phyloP scores from a whole-genome alignment of 1,140 invertebrate species.

The Bilobella aurantiaca region DNA sequence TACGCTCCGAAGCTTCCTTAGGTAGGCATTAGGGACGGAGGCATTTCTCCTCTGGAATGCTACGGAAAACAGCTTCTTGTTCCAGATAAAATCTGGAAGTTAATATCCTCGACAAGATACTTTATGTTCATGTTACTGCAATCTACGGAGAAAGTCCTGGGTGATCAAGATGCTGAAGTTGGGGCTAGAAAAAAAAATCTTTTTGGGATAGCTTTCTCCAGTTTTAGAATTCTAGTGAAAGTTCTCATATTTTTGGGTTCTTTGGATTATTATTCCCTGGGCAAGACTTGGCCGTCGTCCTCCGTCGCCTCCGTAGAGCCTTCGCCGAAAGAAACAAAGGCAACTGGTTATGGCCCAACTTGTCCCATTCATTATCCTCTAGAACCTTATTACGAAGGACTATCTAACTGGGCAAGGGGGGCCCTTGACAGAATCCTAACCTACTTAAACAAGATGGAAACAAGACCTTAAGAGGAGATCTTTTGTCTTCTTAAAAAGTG shows the following conservation, averaged over 20 bases:
- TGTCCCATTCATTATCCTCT: constrained; percentile 30
- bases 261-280: background rate
- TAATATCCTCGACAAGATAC: background rate
- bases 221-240: background rate
- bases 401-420: background rate
- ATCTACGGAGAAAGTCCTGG: background rate
- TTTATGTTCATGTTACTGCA: background rate
- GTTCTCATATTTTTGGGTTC: background rate
- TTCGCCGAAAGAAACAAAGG: background rate
- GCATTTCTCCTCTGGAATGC: too few species aligned
- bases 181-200: background rate
- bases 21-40: too few species aligned
- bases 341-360: constrained; percentile 24
- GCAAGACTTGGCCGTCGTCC: background rate
- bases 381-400: background rate
- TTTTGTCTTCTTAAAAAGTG: too few species aligned
- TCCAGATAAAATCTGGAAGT: background rate
- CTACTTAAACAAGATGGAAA: too few species aligned
- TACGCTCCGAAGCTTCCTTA: too few species aligned
- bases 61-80: background rate
- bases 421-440: too few species aligned
- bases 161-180: constrained; percentile 8
- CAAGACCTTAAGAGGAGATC: too few species aligned
- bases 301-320: constrained; percentile 13
- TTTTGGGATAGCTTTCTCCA: constrained; percentile 2